Evolutionary conservation across 2,113 vertebrate species (phyloP), one percentile per base, ranked within the genome.

Genomic region (Dipodomys ordii): DNA sequence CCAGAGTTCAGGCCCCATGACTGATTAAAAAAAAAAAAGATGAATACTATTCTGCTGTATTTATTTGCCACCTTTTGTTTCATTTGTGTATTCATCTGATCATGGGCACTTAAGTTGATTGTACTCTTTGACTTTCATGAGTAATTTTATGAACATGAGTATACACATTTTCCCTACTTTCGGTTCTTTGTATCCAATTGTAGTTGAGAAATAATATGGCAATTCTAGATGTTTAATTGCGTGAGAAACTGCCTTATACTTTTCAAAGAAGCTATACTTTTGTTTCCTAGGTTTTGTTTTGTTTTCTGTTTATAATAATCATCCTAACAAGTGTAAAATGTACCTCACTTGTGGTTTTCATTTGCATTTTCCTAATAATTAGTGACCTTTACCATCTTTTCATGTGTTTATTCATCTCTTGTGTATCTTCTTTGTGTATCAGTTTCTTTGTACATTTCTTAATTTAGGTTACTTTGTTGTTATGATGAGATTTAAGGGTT

Each of bases 291-390:
- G 22, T 39, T 6, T 32, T 60, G 6, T 62, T 76, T 27, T 71
- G 27, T 30, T 30, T 83, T 94, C 82, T 83, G 23, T 82, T 90
- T 74, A 39, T 69, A 76, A 35, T 62, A 67, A 19, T 5, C 15
- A 73, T 72, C 19, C 15, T 89, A 82, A 73, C 82, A 69, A 57
- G 11, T n/a, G 10, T 77, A n/a, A 92, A 72, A 12, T 49, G 49
- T 49, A 13, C 71, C 7, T 94, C 19, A 67, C 49, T 72, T 86
- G 28, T 77, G 23, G n/a, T 91, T 94, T 86, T 92, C 23, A 87
- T 83, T 90, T 87, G 12, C 57, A 78, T 60, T 92, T 86, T 67
- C 32, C 19, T 77, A 88, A 84, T 30, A 16, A 39, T 94, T 78
- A 82, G 15, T 73, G 23, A 60, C 71, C 18, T 65, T 65, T 35